Base-by-base conservation (phyloP, 2,113 vertebrate genomes). In the Chauna torquata region DNA sequence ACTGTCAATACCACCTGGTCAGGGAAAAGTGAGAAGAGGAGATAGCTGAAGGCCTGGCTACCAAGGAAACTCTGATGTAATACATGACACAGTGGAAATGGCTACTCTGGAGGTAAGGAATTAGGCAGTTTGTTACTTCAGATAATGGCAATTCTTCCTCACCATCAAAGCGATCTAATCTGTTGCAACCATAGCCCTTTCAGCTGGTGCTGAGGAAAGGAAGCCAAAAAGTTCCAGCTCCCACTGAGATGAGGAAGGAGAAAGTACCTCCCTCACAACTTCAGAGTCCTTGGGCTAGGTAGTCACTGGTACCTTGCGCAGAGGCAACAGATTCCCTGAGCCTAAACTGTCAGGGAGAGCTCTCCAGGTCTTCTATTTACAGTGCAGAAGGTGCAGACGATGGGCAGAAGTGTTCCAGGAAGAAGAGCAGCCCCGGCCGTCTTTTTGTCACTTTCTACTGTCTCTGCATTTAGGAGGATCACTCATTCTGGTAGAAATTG, bases 211-310 rank as follows among this genome's bases (percentile, higher is more conserved):
- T 45, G 59, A 59, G 23, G 36, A 44, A 59, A 45, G 12, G 50
- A 27, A 72, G 23, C 2, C 54, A 66, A 32, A 80, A 72, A 80
- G 36, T 34, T 72, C 58, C 58, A 66, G 44, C 38, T 91, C 66
- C 58, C 23, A 12, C 65, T 38, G 44, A 59, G 34, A 40, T 15
- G 40, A 61, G 12, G 52, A 54, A 75, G 24, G 12, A 59, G 52
- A 65, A 65, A 0, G 4, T 6, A 20, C 9, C 4, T 75, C 45
- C n/a, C 12, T n/a, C 6, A 2, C 15, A 20, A 5, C 0, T 28
- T 14, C 42, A 23, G 50, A 15, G 17, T 34, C 32, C 58, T 38
- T 2, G 1, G 58, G n/a, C 55, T n/a, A 20, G 24, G 22, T 0
- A 38, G 82, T 16, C 74, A 28, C 34, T 34, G 23, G 45, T 61